Base-by-base conservation (phyloP, 2,113 vertebrate species). In the Hirundichthys speculiger region DNA sequence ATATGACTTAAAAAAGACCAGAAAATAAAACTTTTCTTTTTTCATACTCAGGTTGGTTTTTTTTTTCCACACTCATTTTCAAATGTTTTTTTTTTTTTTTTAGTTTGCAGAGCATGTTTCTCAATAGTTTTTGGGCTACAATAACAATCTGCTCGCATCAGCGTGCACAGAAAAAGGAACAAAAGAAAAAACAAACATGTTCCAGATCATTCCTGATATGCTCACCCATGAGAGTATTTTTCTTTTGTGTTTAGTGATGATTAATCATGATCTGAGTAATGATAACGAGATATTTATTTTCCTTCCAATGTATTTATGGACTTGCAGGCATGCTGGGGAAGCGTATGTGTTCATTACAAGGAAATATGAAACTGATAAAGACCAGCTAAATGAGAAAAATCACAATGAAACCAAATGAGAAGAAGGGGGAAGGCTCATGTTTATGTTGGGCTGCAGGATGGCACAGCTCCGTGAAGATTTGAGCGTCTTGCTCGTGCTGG, bases 361-460 rank as follows among this genome's bases (percentile, higher is more conserved):
- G 38, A 20, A 25, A 61, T 15, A 55, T 47, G 80, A 70, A 60
- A 66, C 39, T 25, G 53, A 62, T 58, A 34, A 41, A 25, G 50
- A 77, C 53, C 46, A 77, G 76, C 64, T 58, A 63, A 67, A 64
- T 51, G 45, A 47, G 27, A 52, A 84, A 72, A 61, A 21, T n/a
- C n/a, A n/a, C n/a, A n/a, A n/a, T n/a, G n/a, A 52, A 61, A 16
- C 22, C 0, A 20, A 18, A 18, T 41, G 53, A 60, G 70, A 52
- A 38, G n/a, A 41, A 14, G 40, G 58, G 39, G 50, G 51, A 67
- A 63, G 73, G 78, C 70, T 78, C 39, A 69, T 67, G 75, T 83
- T 70, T 72, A 62, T 82, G 83, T 83, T 82, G 64, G 38, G 15
- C 25, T 48, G 59, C 74, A 78, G 82, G 55, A 79, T 92, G 90